phyloP scores from a whole-genome alignment of 2,888 invertebrate species.

The Augiades crinisus region DNA sequence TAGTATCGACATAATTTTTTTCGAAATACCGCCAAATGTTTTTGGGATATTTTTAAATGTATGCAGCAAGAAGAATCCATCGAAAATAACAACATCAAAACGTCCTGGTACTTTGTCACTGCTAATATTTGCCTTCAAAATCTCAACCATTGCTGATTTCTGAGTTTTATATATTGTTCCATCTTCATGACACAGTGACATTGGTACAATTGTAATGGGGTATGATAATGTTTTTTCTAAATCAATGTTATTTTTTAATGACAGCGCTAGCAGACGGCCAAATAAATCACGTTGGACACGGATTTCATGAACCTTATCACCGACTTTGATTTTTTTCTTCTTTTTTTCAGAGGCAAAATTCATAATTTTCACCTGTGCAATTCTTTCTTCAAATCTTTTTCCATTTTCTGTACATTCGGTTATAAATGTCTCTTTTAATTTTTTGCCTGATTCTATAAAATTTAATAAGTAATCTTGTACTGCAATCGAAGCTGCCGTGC shows the following conservation, averaged over 20 bases:
- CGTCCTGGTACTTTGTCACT: slow-evolving; percentile 8
- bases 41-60: slow-evolving; percentile 34
- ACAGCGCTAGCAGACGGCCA: slow-evolving; percentile 26
- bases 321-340: slow-evolving; percentile 17
- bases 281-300: slow-evolving; percentile 27
- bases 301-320: slow-evolving; percentile 22
- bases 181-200: slow-evolving; percentile 40
- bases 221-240: slow-evolving; percentile 35
- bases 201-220: slow-evolving; percentile 41
- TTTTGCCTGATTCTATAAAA: neutral
- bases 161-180: slow-evolving; percentile 39
- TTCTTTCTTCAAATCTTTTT: slow-evolving; percentile 8
- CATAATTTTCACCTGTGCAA: slow-evolving; percentile 9
- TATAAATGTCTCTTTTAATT: neutral
- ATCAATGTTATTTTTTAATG: slow-evolving; percentile 26
- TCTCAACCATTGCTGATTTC: slow-evolving; percentile 35
- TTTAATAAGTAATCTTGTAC: neutral
- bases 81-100: slow-evolving; percentile 28
- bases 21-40: slow-evolving; percentile 38
- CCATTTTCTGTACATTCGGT: neutral
- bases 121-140: slow-evolving; percentile 6
- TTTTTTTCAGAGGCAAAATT: slow-evolving; percentile 18
- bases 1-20: slow-evolving; percentile 31
- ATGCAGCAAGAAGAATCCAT: slow-evolving; percentile 30
- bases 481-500: neutral